phyloP scores from a whole-genome alignment of 2,888 invertebrate genomes.

The Stenchaetothrips biformis region DNA sequence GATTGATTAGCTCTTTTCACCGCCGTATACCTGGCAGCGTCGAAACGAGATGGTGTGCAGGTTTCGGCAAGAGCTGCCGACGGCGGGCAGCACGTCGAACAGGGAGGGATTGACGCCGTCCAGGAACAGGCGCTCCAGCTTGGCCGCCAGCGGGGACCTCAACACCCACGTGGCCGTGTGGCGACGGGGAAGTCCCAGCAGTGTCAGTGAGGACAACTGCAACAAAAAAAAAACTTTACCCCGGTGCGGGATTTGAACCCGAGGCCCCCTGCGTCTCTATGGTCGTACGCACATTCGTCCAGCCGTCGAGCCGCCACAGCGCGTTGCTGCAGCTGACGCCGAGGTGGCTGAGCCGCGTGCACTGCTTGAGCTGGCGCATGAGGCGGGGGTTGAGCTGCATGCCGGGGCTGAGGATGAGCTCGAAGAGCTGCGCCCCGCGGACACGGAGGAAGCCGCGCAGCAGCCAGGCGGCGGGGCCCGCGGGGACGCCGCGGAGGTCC shows the following conservation, averaged over 20 bases:
- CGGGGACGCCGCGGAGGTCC: slow-evolving; percentile 6
- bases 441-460: not conserved
- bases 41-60: not conserved
- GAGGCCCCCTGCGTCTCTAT: not conserved
- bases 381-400: not conserved
- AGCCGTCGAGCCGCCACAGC: slow-evolving; percentile 8
- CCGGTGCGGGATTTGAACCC: not conserved
- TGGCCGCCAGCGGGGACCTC: not conserved
- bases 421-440: not conserved
- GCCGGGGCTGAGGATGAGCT: slow-evolving; percentile 5
- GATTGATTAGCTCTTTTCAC: not conserved
- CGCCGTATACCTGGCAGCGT: not conserved
- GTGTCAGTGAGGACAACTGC: not conserved
- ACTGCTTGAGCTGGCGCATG: not conserved
- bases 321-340: not conserved
- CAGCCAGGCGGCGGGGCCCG: not conserved
- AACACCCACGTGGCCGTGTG: not conserved
- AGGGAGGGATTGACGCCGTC: slow-evolving; percentile 17
- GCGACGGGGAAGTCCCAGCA: slow-evolving; percentile 6
- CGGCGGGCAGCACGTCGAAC: slow-evolving; percentile 17
- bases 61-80: not conserved
- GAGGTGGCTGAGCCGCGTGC: not conserved
- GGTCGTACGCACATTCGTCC: not conserved
- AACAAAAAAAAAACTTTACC: no score
- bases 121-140: not conserved